Base-by-base conservation (phyloP, 1,140 invertebrate genomes). In the Ruditapes philippinarum region DNA sequence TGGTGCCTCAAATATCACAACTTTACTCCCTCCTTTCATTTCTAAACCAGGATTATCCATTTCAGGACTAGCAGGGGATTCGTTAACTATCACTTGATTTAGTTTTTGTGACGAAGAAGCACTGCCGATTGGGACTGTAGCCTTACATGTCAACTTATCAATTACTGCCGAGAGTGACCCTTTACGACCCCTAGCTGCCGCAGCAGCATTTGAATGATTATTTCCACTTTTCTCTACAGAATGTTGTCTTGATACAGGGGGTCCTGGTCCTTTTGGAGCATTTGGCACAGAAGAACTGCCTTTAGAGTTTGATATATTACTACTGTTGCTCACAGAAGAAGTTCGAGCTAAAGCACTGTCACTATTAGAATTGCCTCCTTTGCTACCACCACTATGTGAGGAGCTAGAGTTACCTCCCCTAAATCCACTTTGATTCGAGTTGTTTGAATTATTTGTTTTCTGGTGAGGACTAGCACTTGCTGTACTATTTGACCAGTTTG, bases 91-190 rank as follows among this genome's bases (percentile, higher is more conserved):
- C 7, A 78, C 83, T 22, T 73, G 85, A 38, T 83, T 78, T 28
- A 62, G 65, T 40, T 54, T 68, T 42, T 76, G 65, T 25, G 83
- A 68, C 22, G 36, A 38, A 60, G 49, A 38, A n/a, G n/a, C n/a
- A 45, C 31, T 62, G 78, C 36, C 76, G 1, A 38, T 36, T 28
- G 81, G 73, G 31, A 84, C 74, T 0, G 87, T 51, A 22, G 81
- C 87, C 38, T 83, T 84, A 42, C 88, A 93, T n/a, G 90, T 98
- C 14, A 99, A 94, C 94, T 98, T 98, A 92, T 98, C 98, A 83
- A 98, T 98, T 0, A 99, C 98, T 0, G 98, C 98, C 85, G 97
- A 98, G 4, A 98, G 96, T 0, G 97, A 98, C 62, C 97, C 97
- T 95, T 98, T 98, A 74, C 97, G 96, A 95, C 81, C 90, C 45